A percentile compares a stretch with the other conserved stretches of the same genome.
Conservation (phyloP, 2,113 vertebrate genomes). For the Sinocyclocheilus anshuiensis region DNA sequence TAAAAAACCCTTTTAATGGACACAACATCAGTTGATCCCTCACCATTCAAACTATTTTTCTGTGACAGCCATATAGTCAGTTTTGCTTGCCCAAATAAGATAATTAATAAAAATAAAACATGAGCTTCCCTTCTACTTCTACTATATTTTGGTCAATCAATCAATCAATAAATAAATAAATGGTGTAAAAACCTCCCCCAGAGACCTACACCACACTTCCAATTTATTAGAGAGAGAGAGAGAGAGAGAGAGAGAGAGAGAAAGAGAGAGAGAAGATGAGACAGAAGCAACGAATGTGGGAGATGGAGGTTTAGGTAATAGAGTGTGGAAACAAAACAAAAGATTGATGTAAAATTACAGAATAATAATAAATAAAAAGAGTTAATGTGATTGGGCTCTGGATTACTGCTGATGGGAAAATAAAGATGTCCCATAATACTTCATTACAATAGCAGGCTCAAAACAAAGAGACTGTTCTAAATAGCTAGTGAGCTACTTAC, state of each 20-base stretch:
- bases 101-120: background rate
- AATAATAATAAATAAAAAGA: background rate
- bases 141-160: background rate
- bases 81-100: background rate
- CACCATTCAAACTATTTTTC: background rate
- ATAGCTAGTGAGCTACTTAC: background rate
- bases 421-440: slow-evolving; percentile 22
- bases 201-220: too few species aligned
- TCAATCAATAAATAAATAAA: too few species aligned
- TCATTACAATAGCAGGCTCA: slow-evolving; percentile 4
- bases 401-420: slow-evolving; percentile 18
- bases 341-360: slow-evolving; percentile 20
- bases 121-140: background rate
- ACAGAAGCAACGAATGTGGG: background rate
- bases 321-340: background rate
- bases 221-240: too few species aligned
- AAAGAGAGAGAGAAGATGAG: background rate
- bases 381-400: slow-evolving; percentile 25
- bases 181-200: background rate
- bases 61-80: background rate
- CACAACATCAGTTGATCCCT: too few species aligned
- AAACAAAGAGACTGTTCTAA: background rate
- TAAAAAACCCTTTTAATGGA: too few species aligned
- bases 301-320: slow-evolving; percentile 20
- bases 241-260: background rate